Conservation (phyloP, 2,888 invertebrate genomes). For the Drosophila picticornis region DNA sequence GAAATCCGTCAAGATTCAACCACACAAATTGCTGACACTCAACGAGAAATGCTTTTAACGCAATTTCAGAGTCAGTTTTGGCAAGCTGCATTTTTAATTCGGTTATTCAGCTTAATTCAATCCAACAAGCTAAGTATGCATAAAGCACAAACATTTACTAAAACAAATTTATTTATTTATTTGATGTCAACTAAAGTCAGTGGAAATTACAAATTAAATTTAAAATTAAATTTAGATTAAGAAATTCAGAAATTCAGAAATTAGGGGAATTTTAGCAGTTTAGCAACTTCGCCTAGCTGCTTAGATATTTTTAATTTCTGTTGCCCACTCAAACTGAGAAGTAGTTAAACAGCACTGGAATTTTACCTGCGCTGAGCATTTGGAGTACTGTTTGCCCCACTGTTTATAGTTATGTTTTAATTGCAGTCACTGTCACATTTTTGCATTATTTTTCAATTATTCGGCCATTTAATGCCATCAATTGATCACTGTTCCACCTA, state of each 20-base stretch:
- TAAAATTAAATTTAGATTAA: neutral
- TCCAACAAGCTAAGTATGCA: neutral
- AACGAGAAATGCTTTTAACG: slow-evolving; percentile 4
- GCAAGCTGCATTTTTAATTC: neutral
- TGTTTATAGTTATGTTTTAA: neutral
- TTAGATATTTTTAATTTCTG: neutral
- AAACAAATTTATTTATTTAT: neutral
- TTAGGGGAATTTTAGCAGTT: neutral
- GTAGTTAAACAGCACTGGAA: neutral
- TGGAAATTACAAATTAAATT: neutral
- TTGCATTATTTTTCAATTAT: slow-evolving; percentile 42
- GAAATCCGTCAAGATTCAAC: slow-evolving; percentile 10
- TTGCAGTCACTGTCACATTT: slow-evolving; percentile 13
- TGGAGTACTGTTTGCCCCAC: neutral
- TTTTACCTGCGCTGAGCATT: neutral
- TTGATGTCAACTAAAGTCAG: neutral
- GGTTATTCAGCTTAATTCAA: slow-evolving; percentile 16
- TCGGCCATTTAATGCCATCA: slow-evolving; percentile 32
- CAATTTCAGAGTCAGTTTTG: neutral
- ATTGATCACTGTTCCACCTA: slow-evolving; percentile 1
- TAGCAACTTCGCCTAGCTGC: neutral
- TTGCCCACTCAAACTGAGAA: neutral
- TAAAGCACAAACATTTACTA: neutral
- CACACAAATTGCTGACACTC: slow-evolving; percentile 11
- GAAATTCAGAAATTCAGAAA: neutral